Evolutionary conservation across 2,797 vertebrate species (phyloP).

Genomic region (Cercopithecus petaurista): DNA sequence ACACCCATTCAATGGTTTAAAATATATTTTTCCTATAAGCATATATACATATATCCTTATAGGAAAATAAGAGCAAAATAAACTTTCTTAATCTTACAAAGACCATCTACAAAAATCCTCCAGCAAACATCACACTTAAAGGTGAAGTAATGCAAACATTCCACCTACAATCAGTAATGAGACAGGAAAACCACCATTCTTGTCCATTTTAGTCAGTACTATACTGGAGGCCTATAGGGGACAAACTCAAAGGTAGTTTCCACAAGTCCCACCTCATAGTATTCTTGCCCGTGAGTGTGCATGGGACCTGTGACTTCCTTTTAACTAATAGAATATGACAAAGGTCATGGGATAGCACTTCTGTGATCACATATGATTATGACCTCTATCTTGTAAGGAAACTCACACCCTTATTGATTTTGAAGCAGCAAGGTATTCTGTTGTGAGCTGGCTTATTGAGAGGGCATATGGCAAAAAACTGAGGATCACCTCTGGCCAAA

Average conservation of each 20-base stretch:
- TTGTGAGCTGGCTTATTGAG: not conserved
- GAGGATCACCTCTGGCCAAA: not conserved
- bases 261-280: not conserved
- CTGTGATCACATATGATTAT: not conserved
- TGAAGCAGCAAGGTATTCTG: not conserved
- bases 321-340: not conserved
- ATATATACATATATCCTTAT: too few species aligned
- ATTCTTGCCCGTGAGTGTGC: not conserved
- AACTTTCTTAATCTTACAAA: not conserved
- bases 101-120: not conserved
- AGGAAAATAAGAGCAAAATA: not conserved
- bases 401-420: not conserved
- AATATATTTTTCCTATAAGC: too few species aligned
- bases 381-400: not conserved
- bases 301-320: not conserved
- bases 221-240: not conserved
- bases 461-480: not conserved
- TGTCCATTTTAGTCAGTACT: not conserved
- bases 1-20: not conserved
- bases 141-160: not conserved
- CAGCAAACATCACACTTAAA: not conserved
- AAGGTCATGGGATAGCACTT: not conserved
- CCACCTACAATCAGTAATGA: not conserved
- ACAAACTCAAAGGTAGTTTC: not conserved
- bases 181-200: not conserved